These are phyloP conservation scores for Mesocricetus auratus DNA, from an alignment of 2,113 vertebrate genomes.

Conservation along the genomic window DNA sequence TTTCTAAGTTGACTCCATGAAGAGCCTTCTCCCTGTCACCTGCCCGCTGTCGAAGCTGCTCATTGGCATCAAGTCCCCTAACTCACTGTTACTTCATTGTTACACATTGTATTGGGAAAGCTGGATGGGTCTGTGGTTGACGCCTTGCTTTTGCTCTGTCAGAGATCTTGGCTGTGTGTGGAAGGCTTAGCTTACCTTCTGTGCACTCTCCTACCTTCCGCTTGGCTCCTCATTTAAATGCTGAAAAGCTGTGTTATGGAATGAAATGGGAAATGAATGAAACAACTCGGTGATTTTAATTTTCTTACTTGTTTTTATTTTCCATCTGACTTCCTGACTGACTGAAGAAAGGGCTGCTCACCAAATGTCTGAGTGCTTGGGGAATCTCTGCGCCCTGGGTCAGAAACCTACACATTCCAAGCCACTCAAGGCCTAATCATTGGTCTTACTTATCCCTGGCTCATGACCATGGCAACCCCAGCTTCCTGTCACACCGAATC, in stretches of 20 bases:
- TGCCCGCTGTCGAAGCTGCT: slow-evolving; percentile 18
- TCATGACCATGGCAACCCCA: neutral
- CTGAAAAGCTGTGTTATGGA: slow-evolving; percentile 57
- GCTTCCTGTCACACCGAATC: slow-evolving; percentile 32
- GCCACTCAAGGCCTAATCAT: neutral
- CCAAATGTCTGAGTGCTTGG: slow-evolving; percentile 45
- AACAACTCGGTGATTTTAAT: neutral
- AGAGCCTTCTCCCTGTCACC: slow-evolving; percentile 38
- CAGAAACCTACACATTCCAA: slow-evolving; percentile 30
- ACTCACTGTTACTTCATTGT: slow-evolving; percentile 6
- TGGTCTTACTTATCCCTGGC: neutral
- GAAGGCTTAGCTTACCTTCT: neutral
- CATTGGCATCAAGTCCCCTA: slow-evolving; percentile 56
- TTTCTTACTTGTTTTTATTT: slow-evolving; percentile 51
- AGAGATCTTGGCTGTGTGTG: slow-evolving; percentile 29
- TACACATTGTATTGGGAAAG: slow-evolving; percentile 57
- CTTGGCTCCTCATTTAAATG: slow-evolving; percentile 59
- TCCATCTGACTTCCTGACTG: slow-evolving; percentile 60
- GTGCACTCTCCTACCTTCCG: slow-evolving; percentile 66
- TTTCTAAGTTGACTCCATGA: neutral
- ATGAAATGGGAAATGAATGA: slow-evolving; percentile 66
- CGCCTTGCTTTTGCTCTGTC: slow-evolving; percentile 68
- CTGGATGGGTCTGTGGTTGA: slow-evolving; percentile 64
- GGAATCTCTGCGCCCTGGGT: slow-evolving; percentile 37
- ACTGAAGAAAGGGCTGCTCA: slow-evolving; percentile 37